Conservation (phyloP, 2,888 invertebrate species). For the Thereva nobilitata region DNA sequence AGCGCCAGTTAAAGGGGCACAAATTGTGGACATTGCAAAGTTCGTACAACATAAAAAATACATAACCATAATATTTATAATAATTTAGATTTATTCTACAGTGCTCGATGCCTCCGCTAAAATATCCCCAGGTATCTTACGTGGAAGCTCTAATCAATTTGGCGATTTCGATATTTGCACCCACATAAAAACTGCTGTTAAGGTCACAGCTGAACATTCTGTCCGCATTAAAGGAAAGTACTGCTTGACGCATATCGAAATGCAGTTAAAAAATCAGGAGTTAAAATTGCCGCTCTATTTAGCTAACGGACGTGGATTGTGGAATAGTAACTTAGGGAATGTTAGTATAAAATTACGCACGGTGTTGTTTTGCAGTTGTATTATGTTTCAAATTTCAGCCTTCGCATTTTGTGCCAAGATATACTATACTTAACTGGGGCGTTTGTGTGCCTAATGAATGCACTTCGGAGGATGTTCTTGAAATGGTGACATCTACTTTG, state of each 20-base stretch:
- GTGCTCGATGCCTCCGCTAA: conserved; percentile 76
- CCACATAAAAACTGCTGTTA: conserved; percentile 62
- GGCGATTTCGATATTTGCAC: conserved; percentile 74
- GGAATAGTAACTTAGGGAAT: conserved; percentile 68
- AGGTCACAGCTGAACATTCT: conserved; percentile 64
- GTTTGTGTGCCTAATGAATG: conserved; percentile 71
- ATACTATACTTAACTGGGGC: conserved; percentile 73
- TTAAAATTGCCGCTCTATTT: conserved; percentile 68
- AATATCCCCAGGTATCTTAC: conserved; percentile 68
- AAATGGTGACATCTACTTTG: conserved; percentile 63
- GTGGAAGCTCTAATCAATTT: conserved; percentile 72
- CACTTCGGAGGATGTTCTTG: conserved; percentile 61
- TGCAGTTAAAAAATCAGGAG: conserved; percentile 63
- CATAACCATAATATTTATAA: not conserved
- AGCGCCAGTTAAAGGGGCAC: conserved; percentile 69
- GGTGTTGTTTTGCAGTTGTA: not conserved
- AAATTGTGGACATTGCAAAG: conserved; percentile 75
- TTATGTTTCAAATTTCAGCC: conserved; percentile 59
- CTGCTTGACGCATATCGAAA: conserved; percentile 68
- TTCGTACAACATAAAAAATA: conserved; percentile 56
- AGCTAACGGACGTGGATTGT: conserved; percentile 67
- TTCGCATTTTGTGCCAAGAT: conserved; percentile 73
- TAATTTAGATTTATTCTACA: conserved; percentile 54
- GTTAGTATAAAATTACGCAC: conserved; percentile 53
- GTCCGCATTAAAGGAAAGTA: conserved; percentile 71